Evolutionary conservation across 2,113 vertebrate genomes (phyloP).

Genomic region (Crotalus tigris): DNA sequence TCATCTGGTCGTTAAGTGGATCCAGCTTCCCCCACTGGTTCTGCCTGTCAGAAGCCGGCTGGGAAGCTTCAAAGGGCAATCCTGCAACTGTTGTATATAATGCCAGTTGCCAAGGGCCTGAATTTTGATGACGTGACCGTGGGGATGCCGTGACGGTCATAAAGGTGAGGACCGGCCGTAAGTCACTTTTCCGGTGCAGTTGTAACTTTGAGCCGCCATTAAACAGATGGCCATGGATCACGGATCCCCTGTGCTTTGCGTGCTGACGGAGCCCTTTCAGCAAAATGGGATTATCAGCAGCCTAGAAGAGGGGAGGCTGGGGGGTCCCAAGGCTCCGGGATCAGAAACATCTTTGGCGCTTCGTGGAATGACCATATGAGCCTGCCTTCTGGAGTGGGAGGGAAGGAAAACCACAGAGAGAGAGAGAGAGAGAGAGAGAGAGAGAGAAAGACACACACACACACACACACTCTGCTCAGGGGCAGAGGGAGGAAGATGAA

Average conservation of each 20-base stretch:
- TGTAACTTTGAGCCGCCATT: too few species aligned
- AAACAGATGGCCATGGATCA: not conserved
- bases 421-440: too few species aligned
- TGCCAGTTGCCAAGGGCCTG: too few species aligned
- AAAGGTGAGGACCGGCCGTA: too few species aligned
- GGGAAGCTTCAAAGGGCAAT: not conserved
- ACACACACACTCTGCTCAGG: not conserved
- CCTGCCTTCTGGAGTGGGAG: not conserved
- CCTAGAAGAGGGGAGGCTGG: not conserved
- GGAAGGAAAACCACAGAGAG: not conserved
- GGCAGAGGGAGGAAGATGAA: not conserved
- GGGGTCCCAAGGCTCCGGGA: not conserved
- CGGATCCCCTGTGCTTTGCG: not conserved
- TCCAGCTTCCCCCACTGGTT: not conserved
- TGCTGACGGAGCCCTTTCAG: not conserved
- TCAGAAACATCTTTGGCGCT: not conserved
- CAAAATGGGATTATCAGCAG: not conserved
- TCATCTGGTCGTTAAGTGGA: not conserved
- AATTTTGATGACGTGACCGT: not conserved
- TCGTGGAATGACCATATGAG: not conserved
- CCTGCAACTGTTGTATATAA: too few species aligned
- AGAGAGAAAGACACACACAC: not conserved
- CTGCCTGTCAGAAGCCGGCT: too few species aligned
- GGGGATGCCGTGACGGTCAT: too few species aligned
- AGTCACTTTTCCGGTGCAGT: too few species aligned